Base-by-base conservation (phyloP, 1,140 invertebrate genomes). In the Gonatopus flavifemur region DNA sequence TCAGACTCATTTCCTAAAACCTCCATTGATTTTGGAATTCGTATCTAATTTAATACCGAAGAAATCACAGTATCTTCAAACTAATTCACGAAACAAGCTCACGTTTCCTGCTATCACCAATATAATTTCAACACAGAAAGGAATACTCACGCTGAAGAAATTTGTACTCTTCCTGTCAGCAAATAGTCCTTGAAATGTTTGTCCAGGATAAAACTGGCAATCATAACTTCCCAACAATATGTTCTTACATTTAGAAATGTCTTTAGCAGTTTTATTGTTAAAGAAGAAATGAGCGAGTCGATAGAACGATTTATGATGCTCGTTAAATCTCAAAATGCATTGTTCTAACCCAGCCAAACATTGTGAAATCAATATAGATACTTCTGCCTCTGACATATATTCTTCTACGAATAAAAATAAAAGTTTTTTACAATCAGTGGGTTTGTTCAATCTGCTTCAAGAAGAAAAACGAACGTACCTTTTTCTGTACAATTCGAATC, bases 221-320 rank as follows among this genome's bases (percentile, higher is more conserved):
- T 76, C 80, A 55, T 88, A 87, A 33, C 81, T 83, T 1, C 84
- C 84, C 36, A 93, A 64, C 47, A 93, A 81, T 8, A 92, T 74
- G 57, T 90, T 85, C 58, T 85, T 82, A 55, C 86, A 86, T 68
- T 85, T 86, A 46, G 79, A 76, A 21, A 86, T 80, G 69, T 90
- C 83, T 68, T 84, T 87, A 33, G 83, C 80, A 33, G 78, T 77
- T 65, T 86, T 82, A 18, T 88, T 90, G 49, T 88, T 82, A 66
- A 88, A 90, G 71, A 88, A 94, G 61, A 91, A 88, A 72, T 94
- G 84, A 2, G 91, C 88, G 21, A 97, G 71, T 52, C 93, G 82
- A 72, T 95, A 96, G 20, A 94, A 80, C 0, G 93, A 90, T 77
- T 97, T 97, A 71, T 96, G 96, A 78, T 98, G 93, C 58, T 91